A percentile compares a stretch with the other conserved stretches of the same genome.
Evolutionary conservation across 2,888 invertebrate genomes (phyloP).

Genomic region (Folsomia candida): DNA sequence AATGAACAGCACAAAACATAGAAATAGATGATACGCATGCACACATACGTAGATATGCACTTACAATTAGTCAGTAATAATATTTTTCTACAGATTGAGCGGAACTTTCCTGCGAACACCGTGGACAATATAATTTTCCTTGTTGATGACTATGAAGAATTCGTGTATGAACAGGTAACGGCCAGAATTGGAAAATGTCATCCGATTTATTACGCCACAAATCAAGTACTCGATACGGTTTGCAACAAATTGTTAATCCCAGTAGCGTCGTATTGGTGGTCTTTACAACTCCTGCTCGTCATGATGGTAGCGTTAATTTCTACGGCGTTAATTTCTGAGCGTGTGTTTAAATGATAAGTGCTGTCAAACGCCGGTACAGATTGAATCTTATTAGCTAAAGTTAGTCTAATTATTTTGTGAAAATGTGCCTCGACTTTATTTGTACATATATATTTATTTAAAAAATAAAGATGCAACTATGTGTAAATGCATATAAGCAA

Average conservation of each 20-base stretch:
- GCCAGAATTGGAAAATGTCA: neutral
- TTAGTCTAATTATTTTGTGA: too few species aligned
- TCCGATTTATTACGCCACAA: neutral
- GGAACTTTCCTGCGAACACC: too few species aligned
- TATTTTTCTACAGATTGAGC: too few species aligned
- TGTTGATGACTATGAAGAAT: neutral
- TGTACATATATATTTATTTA: too few species aligned
- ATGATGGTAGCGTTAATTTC: neutral
- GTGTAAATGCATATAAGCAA: too few species aligned
- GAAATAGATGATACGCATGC: too few species aligned
- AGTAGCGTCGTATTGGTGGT: slow-evolving; percentile 7
- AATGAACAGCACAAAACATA: too few species aligned
- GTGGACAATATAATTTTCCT: neutral
- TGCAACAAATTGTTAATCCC: neutral
- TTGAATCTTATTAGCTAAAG: neutral
- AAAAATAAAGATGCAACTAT: too few species aligned
- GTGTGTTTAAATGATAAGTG: neutral
- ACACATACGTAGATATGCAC: too few species aligned
- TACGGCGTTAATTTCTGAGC: neutral
- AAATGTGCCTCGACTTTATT: too few species aligned
- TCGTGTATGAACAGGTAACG: neutral
- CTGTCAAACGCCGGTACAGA: neutral
- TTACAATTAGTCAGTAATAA: too few species aligned
- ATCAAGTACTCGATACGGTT: neutral
- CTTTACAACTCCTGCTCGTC: neutral